Percentiles rank a stretch among this genome's conserved stretches.
phyloP scores from a whole-genome alignment of 2,888 invertebrate genomes.

The Troilus luridus region DNA sequence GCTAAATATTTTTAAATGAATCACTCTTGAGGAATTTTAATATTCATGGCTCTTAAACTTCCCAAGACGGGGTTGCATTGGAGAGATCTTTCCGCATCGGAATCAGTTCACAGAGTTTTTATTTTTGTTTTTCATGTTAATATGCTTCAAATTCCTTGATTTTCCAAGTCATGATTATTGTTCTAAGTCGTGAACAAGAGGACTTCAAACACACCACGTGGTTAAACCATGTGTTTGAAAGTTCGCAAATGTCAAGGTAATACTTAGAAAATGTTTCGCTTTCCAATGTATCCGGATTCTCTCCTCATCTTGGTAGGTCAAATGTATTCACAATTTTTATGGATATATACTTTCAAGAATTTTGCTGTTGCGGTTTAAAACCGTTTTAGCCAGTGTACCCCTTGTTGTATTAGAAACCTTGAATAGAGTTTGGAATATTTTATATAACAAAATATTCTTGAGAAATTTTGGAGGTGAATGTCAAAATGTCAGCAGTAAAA shows the following conservation, averaged over 20 bases:
- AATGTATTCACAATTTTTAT: too few relatives aligned
- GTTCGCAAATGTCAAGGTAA: slow-evolving; percentile 6
- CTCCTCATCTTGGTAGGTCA: background rate
- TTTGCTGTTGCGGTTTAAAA: too few relatives aligned
- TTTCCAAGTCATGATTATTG: background rate
- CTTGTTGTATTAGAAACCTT: too few relatives aligned
- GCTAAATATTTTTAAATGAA: background rate
- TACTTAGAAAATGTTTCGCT: background rate
- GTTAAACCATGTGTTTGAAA: background rate
- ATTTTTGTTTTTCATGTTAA: too few relatives aligned
- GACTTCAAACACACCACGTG: background rate
- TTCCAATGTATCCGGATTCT: background rate
- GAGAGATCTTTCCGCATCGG: background rate
- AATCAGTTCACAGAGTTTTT: background rate
- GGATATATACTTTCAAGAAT: too few relatives aligned
- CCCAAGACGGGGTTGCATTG: background rate
- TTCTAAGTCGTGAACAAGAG: background rate
- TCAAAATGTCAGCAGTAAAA: too few relatives aligned
- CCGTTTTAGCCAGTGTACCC: too few relatives aligned
- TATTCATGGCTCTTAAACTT: background rate
- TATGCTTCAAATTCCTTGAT: background rate
- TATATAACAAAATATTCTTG: too few relatives aligned
- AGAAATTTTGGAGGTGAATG: too few relatives aligned
- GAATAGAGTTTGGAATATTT: too few relatives aligned
- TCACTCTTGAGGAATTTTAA: background rate